A percentile compares a stretch with the other conserved stretches of the same genome.
These are phyloP conservation scores for Acanthurus leucopareius DNA, from an alignment of 2,797 vertebrate species.

Conservation along the genomic window DNA sequence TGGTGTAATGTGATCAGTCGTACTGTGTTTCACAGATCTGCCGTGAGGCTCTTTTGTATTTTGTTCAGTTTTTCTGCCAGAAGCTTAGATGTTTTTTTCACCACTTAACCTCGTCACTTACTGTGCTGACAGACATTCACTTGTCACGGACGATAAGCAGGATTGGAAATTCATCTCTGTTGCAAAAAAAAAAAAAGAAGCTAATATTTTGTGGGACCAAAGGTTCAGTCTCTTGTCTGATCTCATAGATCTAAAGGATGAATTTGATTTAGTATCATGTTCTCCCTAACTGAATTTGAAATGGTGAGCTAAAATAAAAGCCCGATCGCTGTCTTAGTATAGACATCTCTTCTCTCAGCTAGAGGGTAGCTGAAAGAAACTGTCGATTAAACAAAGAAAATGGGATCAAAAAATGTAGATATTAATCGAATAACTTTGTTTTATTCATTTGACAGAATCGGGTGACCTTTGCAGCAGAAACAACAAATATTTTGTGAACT, in stretches of 20 bases:
- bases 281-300: neutral
- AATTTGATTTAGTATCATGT: neutral
- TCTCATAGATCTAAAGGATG: neutral
- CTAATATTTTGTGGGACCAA: slow-evolving; percentile 5
- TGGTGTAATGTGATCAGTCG: neutral
- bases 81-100: neutral
- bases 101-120: neutral
- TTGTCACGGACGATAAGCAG: neutral
- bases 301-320: neutral
- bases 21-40: neutral
- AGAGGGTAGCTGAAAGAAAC: slow-evolving; percentile 1
- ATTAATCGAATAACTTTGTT: neutral
- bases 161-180: neutral
- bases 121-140: neutral
- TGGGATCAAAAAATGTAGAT: neutral
- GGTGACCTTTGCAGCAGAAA: neutral
- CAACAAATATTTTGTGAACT: neutral
- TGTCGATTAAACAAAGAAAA: neutral
- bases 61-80: neutral
- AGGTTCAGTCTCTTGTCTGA: neutral
- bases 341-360: neutral
- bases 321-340: neutral
- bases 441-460: neutral
- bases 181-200: neutral
- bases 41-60: neutral